phyloP scores from a whole-genome alignment of 2,113 vertebrate genomes.

The Rhagologus leucostigma region DNA sequence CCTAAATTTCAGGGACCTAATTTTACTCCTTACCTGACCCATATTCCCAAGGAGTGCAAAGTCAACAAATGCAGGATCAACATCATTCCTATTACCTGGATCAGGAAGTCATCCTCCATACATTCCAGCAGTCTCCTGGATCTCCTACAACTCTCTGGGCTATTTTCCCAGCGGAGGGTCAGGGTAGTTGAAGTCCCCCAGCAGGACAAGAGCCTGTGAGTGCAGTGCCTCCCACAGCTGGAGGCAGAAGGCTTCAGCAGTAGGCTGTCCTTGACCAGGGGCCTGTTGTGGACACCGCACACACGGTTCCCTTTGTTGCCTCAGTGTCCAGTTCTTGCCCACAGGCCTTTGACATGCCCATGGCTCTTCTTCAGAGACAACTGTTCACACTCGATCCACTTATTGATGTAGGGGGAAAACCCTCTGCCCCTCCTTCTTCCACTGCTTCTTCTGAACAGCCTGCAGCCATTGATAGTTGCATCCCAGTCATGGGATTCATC shows the following conservation, averaged over 20 bases:
- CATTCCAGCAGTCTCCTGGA: not conserved
- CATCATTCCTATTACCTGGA: not conserved
- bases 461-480: not conserved
- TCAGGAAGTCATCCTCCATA: too few species aligned
- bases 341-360: not conserved
- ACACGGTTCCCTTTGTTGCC: not conserved
- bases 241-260: not conserved
- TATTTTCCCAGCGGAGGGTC: not conserved
- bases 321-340: not conserved
- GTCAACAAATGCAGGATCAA: not conserved
- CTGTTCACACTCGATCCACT: not conserved
- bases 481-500: not conserved
- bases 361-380: not conserved
- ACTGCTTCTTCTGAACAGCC: not conserved
- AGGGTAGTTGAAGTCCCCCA: not conserved
- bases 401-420: not conserved
- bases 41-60: not conserved
- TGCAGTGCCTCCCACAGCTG: not conserved
- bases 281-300: too few species aligned
- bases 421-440: not conserved
- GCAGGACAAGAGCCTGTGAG: not conserved
- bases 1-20: not conserved
- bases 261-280: not conserved
- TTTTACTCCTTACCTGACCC: not conserved
- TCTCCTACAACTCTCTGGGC: not conserved